phyloP scores from a whole-genome alignment of 2,888 invertebrate species.

The Rhingia rostrata region DNA sequence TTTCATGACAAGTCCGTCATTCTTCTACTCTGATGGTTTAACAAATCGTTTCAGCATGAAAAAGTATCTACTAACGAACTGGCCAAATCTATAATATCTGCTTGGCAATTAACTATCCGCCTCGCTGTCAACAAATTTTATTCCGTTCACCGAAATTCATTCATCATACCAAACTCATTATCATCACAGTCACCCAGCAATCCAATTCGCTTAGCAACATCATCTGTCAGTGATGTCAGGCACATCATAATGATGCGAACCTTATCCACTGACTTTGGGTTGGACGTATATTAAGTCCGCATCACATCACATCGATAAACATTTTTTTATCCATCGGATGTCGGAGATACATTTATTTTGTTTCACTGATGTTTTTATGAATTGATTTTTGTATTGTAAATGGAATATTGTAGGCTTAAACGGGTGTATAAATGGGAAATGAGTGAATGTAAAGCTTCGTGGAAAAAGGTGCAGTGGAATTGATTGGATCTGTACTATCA shows the following conservation, averaged over 20 bases:
- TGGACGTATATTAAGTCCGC: constrained; percentile 22
- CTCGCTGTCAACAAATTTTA: constrained; percentile 45
- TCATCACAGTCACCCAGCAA: constrained; percentile 38
- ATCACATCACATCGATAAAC: constrained; percentile 1
- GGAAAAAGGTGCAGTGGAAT: too few relatives aligned
- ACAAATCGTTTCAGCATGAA: constrained; percentile 24
- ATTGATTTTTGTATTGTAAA: too few relatives aligned
- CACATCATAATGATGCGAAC: constrained; percentile 45
- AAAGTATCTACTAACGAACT: constrained; percentile 11
- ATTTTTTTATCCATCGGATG: too few relatives aligned
- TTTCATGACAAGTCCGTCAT: constrained; percentile 15
- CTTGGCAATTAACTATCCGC: constrained; percentile 37
- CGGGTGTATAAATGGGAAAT: too few relatives aligned
- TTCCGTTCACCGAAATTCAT: constrained; percentile 23
- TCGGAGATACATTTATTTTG: too few relatives aligned
- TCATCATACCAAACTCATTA: constrained; percentile 50
- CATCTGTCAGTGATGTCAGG: constrained; percentile 52
- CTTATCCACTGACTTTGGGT: constrained; percentile 29
- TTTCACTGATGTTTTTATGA: too few relatives aligned
- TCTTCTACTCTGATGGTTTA: constrained; percentile 4
- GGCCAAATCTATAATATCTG: constrained; percentile 2
- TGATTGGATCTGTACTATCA: too few relatives aligned
- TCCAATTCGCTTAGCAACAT: constrained; percentile 41
- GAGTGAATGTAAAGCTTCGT: too few relatives aligned
- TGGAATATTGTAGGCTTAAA: too few relatives aligned